These are phyloP conservation scores for Crenichthys baileyi DNA, from an alignment of 2,797 vertebrate species.

Conservation along the genomic window DNA sequence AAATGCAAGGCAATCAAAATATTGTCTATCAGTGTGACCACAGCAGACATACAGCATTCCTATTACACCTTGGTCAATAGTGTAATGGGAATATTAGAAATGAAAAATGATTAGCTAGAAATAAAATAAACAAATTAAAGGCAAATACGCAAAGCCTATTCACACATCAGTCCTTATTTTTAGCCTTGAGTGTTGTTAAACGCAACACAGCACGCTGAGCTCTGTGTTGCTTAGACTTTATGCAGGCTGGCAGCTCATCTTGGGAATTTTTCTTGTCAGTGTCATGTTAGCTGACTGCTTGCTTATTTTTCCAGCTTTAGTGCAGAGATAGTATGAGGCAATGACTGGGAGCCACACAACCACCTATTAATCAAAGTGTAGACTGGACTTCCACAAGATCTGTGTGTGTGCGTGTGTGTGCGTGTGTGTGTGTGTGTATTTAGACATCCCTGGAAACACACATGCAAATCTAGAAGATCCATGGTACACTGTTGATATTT, in stretches of 20 bases:
- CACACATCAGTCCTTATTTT: slow-evolving; percentile 28
- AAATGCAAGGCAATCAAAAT: no score
- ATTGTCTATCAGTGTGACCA: no score
- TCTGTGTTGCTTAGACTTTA: slow-evolving; percentile 27
- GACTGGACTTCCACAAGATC: slow-evolving; percentile 72
- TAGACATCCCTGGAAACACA: slow-evolving; percentile 41
- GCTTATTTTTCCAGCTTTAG: slow-evolving; percentile 84
- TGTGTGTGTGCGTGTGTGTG: background rate
- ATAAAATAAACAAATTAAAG: background rate
- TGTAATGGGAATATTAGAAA: no score
- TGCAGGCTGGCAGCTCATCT: slow-evolving; percentile 17
- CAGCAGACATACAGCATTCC: no score
- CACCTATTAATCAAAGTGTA: slow-evolving; percentile 83
- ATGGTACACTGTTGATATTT: slow-evolving; percentile 48
- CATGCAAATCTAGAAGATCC: slow-evolving; percentile 30
- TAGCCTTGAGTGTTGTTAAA: slow-evolving; percentile 13
- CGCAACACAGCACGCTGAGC: slow-evolving; percentile 35
- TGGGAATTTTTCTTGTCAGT: slow-evolving; percentile 73
- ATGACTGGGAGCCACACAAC: slow-evolving; percentile 45
- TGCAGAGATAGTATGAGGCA: slow-evolving; percentile 78
- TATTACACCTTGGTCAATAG: no score
- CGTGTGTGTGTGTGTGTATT: slow-evolving; percentile 37
- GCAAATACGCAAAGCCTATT: slow-evolving; percentile 3
- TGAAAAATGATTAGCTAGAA: no score
- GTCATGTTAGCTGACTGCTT: slow-evolving; percentile 81